These are phyloP conservation scores for Parnassius apollo DNA, from an alignment of 2,888 invertebrate species.

Conservation along the genomic window DNA sequence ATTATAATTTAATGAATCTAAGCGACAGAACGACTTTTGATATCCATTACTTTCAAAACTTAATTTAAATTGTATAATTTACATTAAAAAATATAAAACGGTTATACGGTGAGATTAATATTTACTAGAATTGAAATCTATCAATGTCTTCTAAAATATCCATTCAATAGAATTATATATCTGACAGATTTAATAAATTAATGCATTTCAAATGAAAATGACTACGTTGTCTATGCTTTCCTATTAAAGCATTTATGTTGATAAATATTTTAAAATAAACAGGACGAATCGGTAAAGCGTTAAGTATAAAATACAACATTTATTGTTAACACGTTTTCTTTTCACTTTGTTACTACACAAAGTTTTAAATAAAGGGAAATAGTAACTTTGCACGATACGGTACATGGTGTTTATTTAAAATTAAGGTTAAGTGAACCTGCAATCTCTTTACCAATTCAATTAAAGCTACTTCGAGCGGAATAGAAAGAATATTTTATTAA, in stretches of 20 bases:
- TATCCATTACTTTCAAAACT: conserved; percentile 19
- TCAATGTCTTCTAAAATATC: conserved; percentile 6
- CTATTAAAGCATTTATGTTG: too few species aligned
- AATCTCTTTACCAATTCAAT: conserved; percentile 22
- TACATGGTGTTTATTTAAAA: conserved; percentile 1
- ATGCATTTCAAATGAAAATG: too few species aligned
- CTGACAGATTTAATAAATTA: too few species aligned
- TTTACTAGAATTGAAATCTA: conserved; percentile 14
- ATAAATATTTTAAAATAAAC: too few species aligned
- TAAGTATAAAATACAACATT: conserved; percentile 10
- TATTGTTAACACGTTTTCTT: conserved; percentile 13
- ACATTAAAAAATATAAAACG: conserved; percentile 20
- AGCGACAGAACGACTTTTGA: conserved; percentile 37
- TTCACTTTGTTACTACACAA: conserved; percentile 5
- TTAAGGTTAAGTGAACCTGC: conserved; percentile 15
- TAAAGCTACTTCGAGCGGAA: conserved; percentile 13
- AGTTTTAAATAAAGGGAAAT: conserved; percentile 6
- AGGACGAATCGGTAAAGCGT: not conserved
- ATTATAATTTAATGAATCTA: conserved; percentile 54
- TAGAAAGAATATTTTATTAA: conserved; percentile 17
- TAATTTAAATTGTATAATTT: conserved; percentile 18
- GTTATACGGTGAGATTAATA: conserved; percentile 17
- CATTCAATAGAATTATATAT: not conserved
- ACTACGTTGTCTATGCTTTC: too few species aligned
- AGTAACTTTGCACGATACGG: not conserved